Conservation (phyloP, 2,113 vertebrate genomes). For the Antechinus flavipes region DNA sequence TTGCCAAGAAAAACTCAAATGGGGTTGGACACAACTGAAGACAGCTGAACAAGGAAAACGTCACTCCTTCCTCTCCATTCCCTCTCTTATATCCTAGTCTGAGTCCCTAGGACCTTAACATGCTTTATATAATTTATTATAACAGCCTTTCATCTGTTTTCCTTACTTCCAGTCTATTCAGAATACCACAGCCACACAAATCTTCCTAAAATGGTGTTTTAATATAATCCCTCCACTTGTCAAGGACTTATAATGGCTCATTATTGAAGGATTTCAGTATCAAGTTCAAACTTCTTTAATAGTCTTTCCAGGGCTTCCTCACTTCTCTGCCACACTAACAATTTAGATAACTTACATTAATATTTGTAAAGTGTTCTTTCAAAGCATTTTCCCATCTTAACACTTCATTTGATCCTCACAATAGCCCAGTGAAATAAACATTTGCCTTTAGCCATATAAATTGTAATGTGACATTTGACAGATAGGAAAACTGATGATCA, state of each 20-base stretch:
- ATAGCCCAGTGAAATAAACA: not conserved
- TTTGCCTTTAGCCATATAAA: too few relatives aligned
- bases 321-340: not conserved
- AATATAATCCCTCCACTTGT: not conserved
- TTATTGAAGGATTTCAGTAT: not conserved
- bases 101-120: not conserved
- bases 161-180: not conserved
- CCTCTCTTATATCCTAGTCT: not conserved
- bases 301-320: not conserved
- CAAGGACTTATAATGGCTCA: not conserved
- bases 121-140: not conserved
- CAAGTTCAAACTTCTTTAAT: not conserved
- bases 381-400: not conserved
- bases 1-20: not conserved
- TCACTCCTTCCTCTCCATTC: not conserved
- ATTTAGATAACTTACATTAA: not conserved
- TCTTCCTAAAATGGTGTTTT: not conserved
- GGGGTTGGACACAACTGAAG: not conserved
- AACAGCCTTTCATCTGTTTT: not conserved
- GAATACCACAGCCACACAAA: not conserved
- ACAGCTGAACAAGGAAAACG: not conserved
- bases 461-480: not conserved
- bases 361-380: not conserved
- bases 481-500: not conserved
- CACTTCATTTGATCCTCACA: not conserved